These are phyloP conservation scores for Xenus cinereus DNA, from an alignment of 2,113 vertebrate species.

Conservation along the genomic window DNA sequence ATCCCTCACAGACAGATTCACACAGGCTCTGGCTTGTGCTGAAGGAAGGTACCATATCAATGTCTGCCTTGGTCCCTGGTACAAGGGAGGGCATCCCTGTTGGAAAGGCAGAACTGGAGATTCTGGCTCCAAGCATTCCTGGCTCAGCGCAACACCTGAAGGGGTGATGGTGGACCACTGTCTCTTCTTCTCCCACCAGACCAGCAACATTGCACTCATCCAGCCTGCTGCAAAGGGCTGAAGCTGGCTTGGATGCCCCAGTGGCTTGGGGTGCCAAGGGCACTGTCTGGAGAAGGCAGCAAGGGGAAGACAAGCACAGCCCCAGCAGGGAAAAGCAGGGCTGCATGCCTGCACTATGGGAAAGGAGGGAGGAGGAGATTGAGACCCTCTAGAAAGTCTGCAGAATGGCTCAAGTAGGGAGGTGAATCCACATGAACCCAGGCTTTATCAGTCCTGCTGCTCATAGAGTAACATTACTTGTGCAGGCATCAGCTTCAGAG, in stretches of 20 bases:
- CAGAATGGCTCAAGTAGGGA: not conserved
- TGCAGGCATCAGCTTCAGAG: not conserved
- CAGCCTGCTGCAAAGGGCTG: not conserved
- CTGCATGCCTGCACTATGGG: accelerated
- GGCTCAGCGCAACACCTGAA: not conserved
- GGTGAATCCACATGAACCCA: not conserved
- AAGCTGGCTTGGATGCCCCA: not conserved
- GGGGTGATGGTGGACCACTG: not conserved
- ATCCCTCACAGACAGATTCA: not conserved
- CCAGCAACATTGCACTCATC: not conserved
- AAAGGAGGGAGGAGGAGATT: not conserved
- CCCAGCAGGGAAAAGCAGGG: not conserved
- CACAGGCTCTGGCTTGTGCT: not conserved
- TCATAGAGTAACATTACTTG: accelerated
- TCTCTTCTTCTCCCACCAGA: not conserved
- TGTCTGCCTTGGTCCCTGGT: not conserved
- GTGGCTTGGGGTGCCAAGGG: accelerated
- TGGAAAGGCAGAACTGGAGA: not conserved
- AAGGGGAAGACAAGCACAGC: not conserved
- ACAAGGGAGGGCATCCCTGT: accelerated
- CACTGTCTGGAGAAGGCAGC: not conserved
- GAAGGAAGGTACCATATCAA: not conserved
- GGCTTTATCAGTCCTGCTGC: not conserved
- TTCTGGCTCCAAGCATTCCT: accelerated
- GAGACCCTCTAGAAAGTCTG: not conserved